These are phyloP conservation scores for Rhegmatorhina hoffmannsi DNA, from an alignment of 2,113 vertebrate species.

Conservation along the genomic window DNA sequence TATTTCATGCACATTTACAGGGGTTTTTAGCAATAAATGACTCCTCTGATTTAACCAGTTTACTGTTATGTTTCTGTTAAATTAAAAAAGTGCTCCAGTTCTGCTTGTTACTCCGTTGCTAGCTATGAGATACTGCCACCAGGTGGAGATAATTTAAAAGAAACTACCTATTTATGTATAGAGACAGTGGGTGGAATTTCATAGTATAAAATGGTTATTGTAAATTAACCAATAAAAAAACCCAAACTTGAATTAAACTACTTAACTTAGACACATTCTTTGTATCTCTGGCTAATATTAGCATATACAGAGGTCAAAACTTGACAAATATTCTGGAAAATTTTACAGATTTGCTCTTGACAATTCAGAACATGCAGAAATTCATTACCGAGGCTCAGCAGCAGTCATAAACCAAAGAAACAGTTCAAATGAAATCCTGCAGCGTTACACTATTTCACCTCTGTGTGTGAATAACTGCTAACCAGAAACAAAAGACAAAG, in stretches of 20 bases:
- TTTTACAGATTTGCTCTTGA: neutral
- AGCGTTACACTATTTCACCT: rapidly evolving
- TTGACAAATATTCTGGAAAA: neutral
- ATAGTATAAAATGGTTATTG: neutral
- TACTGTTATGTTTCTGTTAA: neutral
- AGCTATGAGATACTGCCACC: slow-evolving; percentile 65
- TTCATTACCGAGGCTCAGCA: neutral
- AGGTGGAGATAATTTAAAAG: slow-evolving; percentile 49
- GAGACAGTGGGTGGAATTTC: neutral
- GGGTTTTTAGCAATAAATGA: neutral
- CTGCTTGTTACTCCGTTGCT: neutral
- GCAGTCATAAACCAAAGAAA: neutral
- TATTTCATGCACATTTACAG: neutral
- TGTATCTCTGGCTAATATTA: neutral
- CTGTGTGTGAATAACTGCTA: rapidly evolving
- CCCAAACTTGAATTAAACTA: neutral
- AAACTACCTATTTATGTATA: neutral
- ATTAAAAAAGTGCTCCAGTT: neutral
- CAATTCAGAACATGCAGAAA: neutral
- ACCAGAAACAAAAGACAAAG: neutral
- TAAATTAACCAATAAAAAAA: neutral
- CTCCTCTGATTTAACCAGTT: slow-evolving; percentile 1
- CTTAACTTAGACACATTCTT: neutral
- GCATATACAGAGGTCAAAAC: rapidly evolving
- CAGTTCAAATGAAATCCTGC: neutral